Conservation (phyloP, 2,113 vertebrate species). For the Oostethus manadensis region DNA sequence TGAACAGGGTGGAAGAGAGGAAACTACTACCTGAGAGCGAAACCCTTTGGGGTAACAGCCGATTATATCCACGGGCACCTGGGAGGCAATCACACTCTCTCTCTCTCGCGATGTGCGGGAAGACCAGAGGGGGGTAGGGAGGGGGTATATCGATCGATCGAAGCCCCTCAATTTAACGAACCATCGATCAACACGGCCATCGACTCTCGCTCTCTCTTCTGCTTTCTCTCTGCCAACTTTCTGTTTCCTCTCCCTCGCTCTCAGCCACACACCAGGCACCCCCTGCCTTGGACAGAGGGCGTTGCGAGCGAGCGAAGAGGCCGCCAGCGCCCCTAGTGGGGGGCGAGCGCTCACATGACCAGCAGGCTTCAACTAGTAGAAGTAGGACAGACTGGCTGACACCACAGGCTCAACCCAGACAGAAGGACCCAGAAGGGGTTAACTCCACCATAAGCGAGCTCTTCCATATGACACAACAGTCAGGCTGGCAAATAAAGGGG, state of each 20-base stretch:
- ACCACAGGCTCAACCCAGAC: constrained; percentile 97
- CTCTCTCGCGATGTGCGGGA: constrained; percentile 64
- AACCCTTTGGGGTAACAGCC: constrained; percentile 74
- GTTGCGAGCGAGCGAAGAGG: constrained; percentile 61
- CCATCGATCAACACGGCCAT: constrained; percentile 71
- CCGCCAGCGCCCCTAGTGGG: constrained; percentile 65
- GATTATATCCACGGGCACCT: constrained; percentile 70
- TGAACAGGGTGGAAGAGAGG: constrained; percentile 85
- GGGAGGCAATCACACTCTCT: constrained; percentile 59
- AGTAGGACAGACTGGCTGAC: constrained; percentile 90
- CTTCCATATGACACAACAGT: constrained; percentile 91
- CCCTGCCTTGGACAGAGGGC: constrained; percentile 42
- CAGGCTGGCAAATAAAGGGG: constrained; percentile 99
- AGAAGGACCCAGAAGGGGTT: constrained; percentile 98
- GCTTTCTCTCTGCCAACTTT: constrained; percentile 70
- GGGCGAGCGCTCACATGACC: constrained; percentile 84
- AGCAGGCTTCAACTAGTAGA: constrained; percentile 92
- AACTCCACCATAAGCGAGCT: constrained; percentile 97
- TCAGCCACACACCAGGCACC: constrained; percentile 58
- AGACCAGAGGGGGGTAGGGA: constrained; percentile 55
- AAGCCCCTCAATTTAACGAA: constrained; percentile 76
- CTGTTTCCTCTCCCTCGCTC: constrained; percentile 71
- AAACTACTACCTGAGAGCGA: constrained; percentile 89
- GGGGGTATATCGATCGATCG: constrained; percentile 68
- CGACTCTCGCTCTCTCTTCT: constrained; percentile 67